Evolutionary conservation across 2,888 invertebrate genomes (phyloP).

Genomic region (Mythimna lalbum): DNA sequence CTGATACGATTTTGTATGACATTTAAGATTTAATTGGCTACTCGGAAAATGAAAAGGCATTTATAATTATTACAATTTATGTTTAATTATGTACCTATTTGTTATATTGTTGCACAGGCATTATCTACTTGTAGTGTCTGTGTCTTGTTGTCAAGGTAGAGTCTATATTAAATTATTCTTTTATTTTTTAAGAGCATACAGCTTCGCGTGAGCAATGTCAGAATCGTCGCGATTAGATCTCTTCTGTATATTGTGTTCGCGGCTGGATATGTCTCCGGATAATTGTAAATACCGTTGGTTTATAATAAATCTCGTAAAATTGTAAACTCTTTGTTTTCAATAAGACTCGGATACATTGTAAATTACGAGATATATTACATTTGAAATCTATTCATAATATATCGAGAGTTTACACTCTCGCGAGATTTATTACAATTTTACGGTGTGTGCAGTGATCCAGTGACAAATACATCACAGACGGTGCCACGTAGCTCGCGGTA

Average conservation of each 20-base stretch:
- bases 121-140: conserved; percentile 50
- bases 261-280: conserved; percentile 12
- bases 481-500: conserved; percentile 52
- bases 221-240: conserved; percentile 63
- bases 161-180: conserved; percentile 88
- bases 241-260: conserved; percentile 63
- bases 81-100: conserved; percentile 79
- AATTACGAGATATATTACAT: no score
- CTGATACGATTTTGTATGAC: conserved; percentile 69
- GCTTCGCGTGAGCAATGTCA: conserved; percentile 68
- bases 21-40: conserved; percentile 81
- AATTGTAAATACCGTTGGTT: no score
- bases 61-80: conserved; percentile 83
- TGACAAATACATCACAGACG: conserved; percentile 46
- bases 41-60: conserved; percentile 81
- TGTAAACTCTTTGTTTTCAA: no score
- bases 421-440: no score
- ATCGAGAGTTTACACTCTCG: no score
- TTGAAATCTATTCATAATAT: no score
- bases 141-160: conserved; percentile 83
- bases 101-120: conserved; percentile 76
- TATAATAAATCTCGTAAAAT: no score
- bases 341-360: no score
- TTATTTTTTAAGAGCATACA: conserved; percentile 78
- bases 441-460: no score